Conservation (phyloP, 1,140 invertebrate genomes). For the Lysiphlebus fabarum region DNA sequence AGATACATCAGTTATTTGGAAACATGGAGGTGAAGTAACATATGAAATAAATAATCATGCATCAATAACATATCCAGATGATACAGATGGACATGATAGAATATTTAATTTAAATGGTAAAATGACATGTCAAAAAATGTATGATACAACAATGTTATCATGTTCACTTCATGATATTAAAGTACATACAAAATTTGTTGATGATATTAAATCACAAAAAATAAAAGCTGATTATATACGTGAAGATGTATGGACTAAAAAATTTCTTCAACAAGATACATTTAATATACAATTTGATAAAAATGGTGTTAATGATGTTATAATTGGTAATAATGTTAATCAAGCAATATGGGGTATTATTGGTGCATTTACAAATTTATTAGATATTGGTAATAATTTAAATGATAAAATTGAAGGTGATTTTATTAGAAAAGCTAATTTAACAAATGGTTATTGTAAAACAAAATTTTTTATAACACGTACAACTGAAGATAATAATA, state of each 20-base stretch:
- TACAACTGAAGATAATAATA: background rate
- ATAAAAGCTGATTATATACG: background rate
- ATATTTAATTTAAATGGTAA: conserved; percentile 1
- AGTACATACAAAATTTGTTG: background rate
- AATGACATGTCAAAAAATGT: conserved; percentile 2
- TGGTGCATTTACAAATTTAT: background rate
- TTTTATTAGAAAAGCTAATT: background rate
- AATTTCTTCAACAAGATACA: conserved; percentile 1
- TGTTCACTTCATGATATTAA: background rate
- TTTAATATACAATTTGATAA: background rate
- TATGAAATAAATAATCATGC: conserved; percentile 9
- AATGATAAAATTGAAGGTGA: background rate
- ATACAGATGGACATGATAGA: background rate
- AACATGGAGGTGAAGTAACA: conserved; percentile 10
- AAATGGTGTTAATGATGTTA: background rate
- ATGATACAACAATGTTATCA: background rate
- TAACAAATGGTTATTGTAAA: background rate
- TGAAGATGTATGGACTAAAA: conserved; percentile 1
- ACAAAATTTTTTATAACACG: background rate
- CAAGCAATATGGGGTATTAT: background rate
- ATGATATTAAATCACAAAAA: background rate
- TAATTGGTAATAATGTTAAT: background rate
- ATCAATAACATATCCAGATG: background rate
- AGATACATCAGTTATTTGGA: background rate
- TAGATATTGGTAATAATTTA: conserved; percentile 7